Conservation (phyloP, 2,113 vertebrate genomes). For the Podarcis cretensis region DNA sequence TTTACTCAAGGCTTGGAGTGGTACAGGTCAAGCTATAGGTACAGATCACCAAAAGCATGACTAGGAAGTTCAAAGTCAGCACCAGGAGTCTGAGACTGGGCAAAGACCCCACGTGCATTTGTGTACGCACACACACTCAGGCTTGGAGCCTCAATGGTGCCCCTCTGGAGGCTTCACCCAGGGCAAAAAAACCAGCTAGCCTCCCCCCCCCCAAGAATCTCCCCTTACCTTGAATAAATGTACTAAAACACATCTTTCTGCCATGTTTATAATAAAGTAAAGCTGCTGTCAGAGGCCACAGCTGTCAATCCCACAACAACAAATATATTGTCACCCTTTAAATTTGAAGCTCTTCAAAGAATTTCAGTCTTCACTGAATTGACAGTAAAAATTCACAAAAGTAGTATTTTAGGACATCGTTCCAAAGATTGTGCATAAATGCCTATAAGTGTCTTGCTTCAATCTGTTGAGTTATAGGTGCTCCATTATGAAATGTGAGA, state of each 20-base stretch:
- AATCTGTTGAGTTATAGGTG: conserved; percentile 57
- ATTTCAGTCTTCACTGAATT: conserved; percentile 54
- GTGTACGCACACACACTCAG: no score
- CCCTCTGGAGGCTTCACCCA: no score
- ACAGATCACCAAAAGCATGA: no score
- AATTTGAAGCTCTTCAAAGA: conserved; percentile 50
- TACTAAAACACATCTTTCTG: conserved; percentile 54
- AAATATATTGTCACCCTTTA: conserved; percentile 45
- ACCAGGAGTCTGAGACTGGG: no score
- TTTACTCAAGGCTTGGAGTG: no score
- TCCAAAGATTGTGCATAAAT: conserved; percentile 50
- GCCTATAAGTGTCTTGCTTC: conserved; percentile 32
- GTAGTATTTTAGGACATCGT: conserved; percentile 53
- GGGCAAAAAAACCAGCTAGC: no score
- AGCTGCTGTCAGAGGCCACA: conserved; percentile 43
- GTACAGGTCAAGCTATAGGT: no score
- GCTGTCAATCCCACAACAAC: conserved; percentile 49
- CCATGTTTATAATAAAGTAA: conserved; percentile 65
- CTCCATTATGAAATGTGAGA: conserved; percentile 40
- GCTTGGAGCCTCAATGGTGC: no score
- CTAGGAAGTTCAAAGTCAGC: no score
- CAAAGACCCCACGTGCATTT: no score
- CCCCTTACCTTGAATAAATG: conserved; percentile 52
- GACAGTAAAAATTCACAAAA: conserved; percentile 63
- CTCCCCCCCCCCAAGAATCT: background rate